Evolutionary conservation across 2,113 vertebrate species (phyloP).

Genomic region (Dermatemys mawii): DNA sequence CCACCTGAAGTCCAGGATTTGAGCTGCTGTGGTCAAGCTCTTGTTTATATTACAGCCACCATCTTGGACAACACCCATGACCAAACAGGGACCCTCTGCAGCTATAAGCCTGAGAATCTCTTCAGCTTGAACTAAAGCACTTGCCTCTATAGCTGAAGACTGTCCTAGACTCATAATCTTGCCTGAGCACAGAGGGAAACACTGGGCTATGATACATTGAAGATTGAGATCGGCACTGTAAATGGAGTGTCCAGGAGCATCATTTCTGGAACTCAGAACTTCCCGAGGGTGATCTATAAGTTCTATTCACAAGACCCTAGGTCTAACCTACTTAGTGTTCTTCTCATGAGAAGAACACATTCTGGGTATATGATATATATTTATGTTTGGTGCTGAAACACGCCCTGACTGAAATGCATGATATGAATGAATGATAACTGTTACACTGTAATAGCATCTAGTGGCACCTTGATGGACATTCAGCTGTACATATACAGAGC

Average conservation of each 20-base stretch:
- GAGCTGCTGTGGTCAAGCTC: not conserved
- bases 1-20: not conserved
- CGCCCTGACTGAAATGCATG: constrained; percentile 69
- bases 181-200: not conserved
- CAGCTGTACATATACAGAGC: constrained; percentile 35
- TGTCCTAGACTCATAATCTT: not conserved
- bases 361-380: constrained; percentile 29
- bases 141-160: not conserved
- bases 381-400: constrained; percentile 69
- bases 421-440: constrained; percentile 36
- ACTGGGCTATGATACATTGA: not conserved
- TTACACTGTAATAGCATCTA: constrained; percentile 66
- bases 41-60: not conserved
- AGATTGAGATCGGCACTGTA: constrained; percentile 28
- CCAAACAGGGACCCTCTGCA: not conserved
- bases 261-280: constrained; percentile 28
- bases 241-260: constrained; percentile 32
- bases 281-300: not conserved
- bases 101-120: not conserved
- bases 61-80: accelerated
- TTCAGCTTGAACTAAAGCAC: not conserved
- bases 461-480: constrained; percentile 69
- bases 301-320: not conserved
- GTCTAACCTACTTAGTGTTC: constrained; percentile 55
- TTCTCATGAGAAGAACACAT: constrained; percentile 37